Percentiles rank a stretch among this genome's conserved stretches.
Conservation (phyloP, 2,113 vertebrate genomes). For the Macrotis lagotis region DNA sequence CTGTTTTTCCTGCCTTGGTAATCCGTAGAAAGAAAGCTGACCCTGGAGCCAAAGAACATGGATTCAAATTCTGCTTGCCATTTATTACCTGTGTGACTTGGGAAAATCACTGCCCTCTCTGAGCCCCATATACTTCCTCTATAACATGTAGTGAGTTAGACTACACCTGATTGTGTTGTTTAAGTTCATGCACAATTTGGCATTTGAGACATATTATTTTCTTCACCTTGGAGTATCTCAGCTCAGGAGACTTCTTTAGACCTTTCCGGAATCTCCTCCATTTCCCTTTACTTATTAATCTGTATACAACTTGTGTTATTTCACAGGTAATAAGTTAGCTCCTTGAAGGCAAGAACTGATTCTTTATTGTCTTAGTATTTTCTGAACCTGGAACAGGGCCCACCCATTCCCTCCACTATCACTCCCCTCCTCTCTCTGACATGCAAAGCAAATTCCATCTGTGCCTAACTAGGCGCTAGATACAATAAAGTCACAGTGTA, state of each 20-base stretch:
- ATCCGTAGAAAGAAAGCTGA: neutral
- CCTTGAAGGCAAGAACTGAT: neutral
- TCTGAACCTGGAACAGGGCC: neutral
- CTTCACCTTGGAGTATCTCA: neutral
- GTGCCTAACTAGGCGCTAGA: neutral
- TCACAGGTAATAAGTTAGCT: neutral
- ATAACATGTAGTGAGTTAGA: neutral
- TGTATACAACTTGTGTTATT: neutral
- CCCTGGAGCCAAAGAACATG: neutral
- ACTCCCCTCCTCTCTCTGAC: neutral
- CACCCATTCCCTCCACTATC: no score
- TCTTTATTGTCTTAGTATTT: neutral
- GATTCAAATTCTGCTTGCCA: neutral
- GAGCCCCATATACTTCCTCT: neutral
- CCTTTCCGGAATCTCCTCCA: neutral
- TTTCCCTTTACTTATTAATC: neutral
- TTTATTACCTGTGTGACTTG: neutral
- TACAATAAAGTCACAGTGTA: neutral
- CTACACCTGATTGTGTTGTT: neutral
- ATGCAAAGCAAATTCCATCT: neutral
- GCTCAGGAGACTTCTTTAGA: neutral
- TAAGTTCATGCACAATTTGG: neutral
- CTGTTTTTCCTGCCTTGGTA: neutral
- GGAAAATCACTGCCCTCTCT: neutral
- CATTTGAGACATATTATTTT: neutral